Evolutionary conservation across 2,888 invertebrate genomes (phyloP).

Genomic region (Synergus itoensis): DNA sequence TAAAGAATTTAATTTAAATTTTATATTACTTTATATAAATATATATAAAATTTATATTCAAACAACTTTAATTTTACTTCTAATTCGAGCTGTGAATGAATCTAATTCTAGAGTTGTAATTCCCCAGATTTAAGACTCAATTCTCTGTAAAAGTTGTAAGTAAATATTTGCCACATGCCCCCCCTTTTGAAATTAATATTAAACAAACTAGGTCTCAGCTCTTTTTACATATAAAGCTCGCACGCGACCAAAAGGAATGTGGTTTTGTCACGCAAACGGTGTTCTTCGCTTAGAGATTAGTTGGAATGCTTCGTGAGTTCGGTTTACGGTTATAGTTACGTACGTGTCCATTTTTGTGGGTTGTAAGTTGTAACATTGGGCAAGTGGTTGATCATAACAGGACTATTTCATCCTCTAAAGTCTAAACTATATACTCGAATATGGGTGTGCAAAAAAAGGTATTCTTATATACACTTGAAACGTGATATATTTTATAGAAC

Average conservation of each 20-base stretch:
- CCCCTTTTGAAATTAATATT: neutral
- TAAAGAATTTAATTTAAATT: neutral
- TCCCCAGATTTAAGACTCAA: neutral
- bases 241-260: slow-evolving; percentile 30
- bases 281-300: slow-evolving; percentile 33
- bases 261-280: slow-evolving; percentile 33
- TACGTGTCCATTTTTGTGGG: slow-evolving; percentile 24
- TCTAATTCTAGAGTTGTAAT: neutral
- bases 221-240: slow-evolving; percentile 21
- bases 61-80: neutral
- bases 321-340: slow-evolving; percentile 35
- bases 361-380: slow-evolving; percentile 14
- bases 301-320: slow-evolving; percentile 34
- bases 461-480: neutral
- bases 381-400: neutral
- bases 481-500: neutral
- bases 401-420: neutral
- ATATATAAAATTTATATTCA: neutral
- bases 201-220: slow-evolving; percentile 7
- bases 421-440: neutral
- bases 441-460: neutral
- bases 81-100: neutral
- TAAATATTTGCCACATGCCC: neutral
- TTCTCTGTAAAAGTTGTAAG: neutral
- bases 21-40: neutral